Conservation (phyloP, 2,888 invertebrate species). For the Pandemis cinnamomeana region DNA sequence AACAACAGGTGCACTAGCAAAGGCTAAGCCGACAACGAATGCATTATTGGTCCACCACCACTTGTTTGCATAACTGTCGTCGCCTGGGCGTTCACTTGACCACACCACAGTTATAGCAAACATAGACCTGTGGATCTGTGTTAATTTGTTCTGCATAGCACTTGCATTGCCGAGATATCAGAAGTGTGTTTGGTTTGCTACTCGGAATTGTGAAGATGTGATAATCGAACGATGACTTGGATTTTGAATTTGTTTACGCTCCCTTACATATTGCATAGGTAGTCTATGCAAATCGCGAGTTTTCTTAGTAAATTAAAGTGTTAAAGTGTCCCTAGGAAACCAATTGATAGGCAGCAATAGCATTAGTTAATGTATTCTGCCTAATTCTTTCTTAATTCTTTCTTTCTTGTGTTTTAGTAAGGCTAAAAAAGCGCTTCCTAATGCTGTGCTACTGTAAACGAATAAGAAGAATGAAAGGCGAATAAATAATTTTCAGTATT, state of each 20-base stretch:
- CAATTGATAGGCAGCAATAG: not conserved
- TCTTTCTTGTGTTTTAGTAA: too few relatives aligned
- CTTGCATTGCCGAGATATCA: constrained; percentile 66
- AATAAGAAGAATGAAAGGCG: not conserved
- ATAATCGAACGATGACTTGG: constrained; percentile 33
- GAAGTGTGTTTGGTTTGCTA: constrained; percentile 48
- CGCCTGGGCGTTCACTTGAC: constrained; percentile 75
- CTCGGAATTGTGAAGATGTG: constrained; percentile 35
- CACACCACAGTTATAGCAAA: constrained; percentile 78
- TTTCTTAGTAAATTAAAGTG: not conserved
- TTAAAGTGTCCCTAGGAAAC: not conserved
- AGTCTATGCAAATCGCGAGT: not conserved
- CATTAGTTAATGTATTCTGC: too few relatives aligned
- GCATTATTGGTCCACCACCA: constrained; percentile 77
- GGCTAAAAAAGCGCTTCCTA: not conserved
- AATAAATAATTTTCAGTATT: not conserved
- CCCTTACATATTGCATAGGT: not conserved
- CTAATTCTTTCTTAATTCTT: too few relatives aligned
- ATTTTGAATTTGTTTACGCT: constrained; percentile 49
- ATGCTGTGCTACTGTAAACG: not conserved
- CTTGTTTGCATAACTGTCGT: constrained; percentile 80
- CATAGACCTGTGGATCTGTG: constrained; percentile 71
- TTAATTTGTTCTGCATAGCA: constrained; percentile 78
- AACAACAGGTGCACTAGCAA: constrained; percentile 69
- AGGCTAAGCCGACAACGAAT: constrained; percentile 72